Base-by-base conservation (phyloP, 2,888 invertebrate species). In the Chalcis sispes region DNA sequence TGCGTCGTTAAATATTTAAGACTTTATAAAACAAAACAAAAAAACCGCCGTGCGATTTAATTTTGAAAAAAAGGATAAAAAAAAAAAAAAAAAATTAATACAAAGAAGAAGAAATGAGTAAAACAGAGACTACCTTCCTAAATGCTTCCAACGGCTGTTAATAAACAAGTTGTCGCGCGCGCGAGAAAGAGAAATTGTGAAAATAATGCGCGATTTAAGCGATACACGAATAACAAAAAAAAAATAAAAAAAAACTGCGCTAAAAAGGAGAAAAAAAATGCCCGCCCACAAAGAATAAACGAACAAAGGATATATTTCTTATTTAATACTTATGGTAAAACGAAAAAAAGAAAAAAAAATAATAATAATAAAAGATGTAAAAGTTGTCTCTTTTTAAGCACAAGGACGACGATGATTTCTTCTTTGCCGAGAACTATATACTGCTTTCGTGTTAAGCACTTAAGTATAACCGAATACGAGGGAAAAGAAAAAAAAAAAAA, bases 71-170 rank as follows among this genome's bases (percentile, higher is more conserved):
- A 42, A 23, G 50, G 40, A 18, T 8, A 20, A 72, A 59, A 20
- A 50, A 50, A 20, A 18, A 52, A 50, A 72, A 48, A 58, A 59
- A 72, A 50, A 20, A 50, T n/a, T 20, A 15, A n/a, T n/a, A n/a
- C n/a, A n/a, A n/a, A n/a, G n/a, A 29, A 62, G 20, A 62, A 67
- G 66, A 67, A 77, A 67, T 71, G 76, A 46, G 2, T 77, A 79
- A 79, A 66, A 77, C 70, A 80, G 78, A 80, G 74, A 80, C 75
- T 80, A 80, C 78, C 79, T 81, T 81, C 80, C 77, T 76, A 79
- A 79, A 81, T 81, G 82, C 82, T 81, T 82, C 81, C 82, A 82
- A 80, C 80, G 77, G 81, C 77, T 80, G 74, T 77, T 79, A 74
- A 77, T n/a, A 69, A 71, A 69, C 13, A 40, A 77, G 42, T 58